Evolutionary conservation across 2,797 vertebrate species (phyloP), one percentile per base, ranked within the genome.

Genomic region (Emydoidea blandingii): DNA sequence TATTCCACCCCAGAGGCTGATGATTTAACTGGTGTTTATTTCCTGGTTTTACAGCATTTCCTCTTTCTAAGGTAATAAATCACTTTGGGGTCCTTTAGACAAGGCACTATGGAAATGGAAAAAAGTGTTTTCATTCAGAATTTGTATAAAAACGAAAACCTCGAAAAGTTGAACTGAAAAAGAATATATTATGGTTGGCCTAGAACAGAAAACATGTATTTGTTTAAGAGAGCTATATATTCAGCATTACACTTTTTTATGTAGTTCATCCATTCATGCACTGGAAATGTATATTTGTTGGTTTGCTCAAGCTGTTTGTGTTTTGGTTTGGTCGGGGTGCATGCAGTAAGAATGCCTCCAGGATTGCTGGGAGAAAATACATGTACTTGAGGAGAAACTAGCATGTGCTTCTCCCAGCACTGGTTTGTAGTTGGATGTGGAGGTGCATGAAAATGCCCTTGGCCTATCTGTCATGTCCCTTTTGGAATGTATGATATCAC

Each of bases 181-280:
- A 85, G 1, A 2, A 0, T 44, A 31, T n/a, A 6, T 86, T 27
- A 29, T 18, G 1, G 0, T 56, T 72, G 34, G n/a, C 44, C 52
- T 4, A n/a, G 34, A 87, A 78, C 5, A 79, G 44, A 82, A 6
- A 56, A 76, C 19, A 57, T 54, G 1, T 1, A 16, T 93, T 53
- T 91, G n/a, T 68, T 37, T 68, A 31, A 59, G n/a, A 37, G 9
- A 0, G 49, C 85, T 79, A 54, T 47, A 18, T 2, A 82, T 19
- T 49, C 14, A 89, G 3, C 62, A 88, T 83, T 14, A 16, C 89
- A 2, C 6, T 83, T 1, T 59, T 83, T 91, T 7, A 27, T 53
- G 23, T 37, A 68, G 65, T 37, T 23, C 65, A 9, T n/a, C 18
- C 10, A n/a, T 68, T 37, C n/a, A 68, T 23, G 19, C 2, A 18